Evolutionary conservation across 2,888 invertebrate species (phyloP).

Genomic region (Hybos culiciformis): DNA sequence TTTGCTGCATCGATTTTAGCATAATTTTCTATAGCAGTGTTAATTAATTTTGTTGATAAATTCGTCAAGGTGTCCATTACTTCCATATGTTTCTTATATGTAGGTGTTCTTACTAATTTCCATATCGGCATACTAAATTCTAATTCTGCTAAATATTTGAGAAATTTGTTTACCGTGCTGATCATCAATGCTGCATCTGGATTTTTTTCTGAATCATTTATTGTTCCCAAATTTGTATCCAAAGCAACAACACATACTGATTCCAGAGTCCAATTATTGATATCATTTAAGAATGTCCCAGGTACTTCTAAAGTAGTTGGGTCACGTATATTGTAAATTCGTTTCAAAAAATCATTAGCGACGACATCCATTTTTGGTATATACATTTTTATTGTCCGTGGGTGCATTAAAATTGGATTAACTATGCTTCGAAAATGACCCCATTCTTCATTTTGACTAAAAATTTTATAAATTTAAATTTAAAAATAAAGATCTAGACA

Average conservation of each 20-base stretch:
- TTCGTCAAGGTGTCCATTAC: conserved; percentile 18
- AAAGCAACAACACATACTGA: conserved; percentile 30
- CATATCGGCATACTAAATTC: conserved; percentile 18
- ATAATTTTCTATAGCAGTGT: conserved; percentile 21
- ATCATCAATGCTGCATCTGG: conserved; percentile 6
- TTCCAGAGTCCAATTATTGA: conserved; percentile 43
- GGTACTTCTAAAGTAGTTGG: conserved; percentile 24
- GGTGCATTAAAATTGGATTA: conserved; percentile 49
- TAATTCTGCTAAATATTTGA: conserved; percentile 11
- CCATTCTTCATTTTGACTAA: conserved; percentile 39
- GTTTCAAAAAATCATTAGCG: conserved; percentile 27
- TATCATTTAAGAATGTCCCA: conserved; percentile 34
- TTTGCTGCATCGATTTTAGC: conserved; percentile 22
- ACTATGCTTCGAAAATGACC: conserved; percentile 47
- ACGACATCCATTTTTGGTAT: conserved; percentile 37
- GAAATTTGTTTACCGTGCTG: conserved; percentile 7
- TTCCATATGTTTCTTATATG: conserved; percentile 14
- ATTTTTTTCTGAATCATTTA: conserved; percentile 12
- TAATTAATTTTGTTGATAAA: conserved; percentile 26
- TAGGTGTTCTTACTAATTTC: conserved; percentile 15
- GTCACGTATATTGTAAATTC: conserved; percentile 21
- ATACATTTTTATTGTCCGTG: conserved; percentile 40
- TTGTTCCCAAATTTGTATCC: conserved; percentile 20
- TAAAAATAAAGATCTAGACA: background rate
- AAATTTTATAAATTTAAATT: background rate